Percentiles rank a stretch among this genome's conserved stretches.
These are phyloP conservation scores for Campoplex nolae DNA, from an alignment of 2,888 invertebrate species.

Conservation along the genomic window DNA sequence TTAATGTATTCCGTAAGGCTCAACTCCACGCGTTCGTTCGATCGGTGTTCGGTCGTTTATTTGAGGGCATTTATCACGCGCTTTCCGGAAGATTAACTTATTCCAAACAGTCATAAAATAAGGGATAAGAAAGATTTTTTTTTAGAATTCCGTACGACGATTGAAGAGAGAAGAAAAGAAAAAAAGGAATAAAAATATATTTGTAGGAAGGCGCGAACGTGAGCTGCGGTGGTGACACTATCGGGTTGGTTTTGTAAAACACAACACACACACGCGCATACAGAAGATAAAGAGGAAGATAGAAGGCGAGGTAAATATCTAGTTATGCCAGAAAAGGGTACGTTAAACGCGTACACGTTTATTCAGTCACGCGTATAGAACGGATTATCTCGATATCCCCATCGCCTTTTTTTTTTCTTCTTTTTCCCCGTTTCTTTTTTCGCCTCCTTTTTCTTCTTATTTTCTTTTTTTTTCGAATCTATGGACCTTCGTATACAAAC, in stretches of 20 bases:
- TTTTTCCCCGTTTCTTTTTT: not conserved
- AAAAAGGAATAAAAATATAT: not conserved
- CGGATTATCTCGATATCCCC: constrained; percentile 63
- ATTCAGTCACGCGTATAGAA: constrained; percentile 59
- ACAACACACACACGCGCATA: not conserved
- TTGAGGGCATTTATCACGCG: not conserved
- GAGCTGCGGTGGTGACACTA: constrained; percentile 12
- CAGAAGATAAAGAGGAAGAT: constrained; percentile 4
- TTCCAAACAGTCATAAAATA: constrained; percentile 10
- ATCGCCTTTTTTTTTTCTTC: constrained; percentile 1
- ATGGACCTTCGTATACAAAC: not conserved
- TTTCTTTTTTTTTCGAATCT: not conserved
- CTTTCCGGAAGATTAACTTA: not conserved
- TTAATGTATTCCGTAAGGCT: too few relatives aligned
- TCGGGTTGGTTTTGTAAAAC: constrained; percentile 7
- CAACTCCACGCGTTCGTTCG: not conserved
- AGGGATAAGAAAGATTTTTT: constrained; percentile 3
- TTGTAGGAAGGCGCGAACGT: constrained; percentile 10
- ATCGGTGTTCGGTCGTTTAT: not conserved
- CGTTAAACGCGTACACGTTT: constrained; percentile 61
- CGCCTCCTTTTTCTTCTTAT: not conserved
- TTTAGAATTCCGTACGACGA: not conserved
- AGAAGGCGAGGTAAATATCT: constrained; percentile 43
- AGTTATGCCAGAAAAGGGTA: constrained; percentile 64
- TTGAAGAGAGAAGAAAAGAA: not conserved